Base-by-base conservation (phyloP, 1,140 invertebrate genomes). In the Apolygus lucorum region DNA sequence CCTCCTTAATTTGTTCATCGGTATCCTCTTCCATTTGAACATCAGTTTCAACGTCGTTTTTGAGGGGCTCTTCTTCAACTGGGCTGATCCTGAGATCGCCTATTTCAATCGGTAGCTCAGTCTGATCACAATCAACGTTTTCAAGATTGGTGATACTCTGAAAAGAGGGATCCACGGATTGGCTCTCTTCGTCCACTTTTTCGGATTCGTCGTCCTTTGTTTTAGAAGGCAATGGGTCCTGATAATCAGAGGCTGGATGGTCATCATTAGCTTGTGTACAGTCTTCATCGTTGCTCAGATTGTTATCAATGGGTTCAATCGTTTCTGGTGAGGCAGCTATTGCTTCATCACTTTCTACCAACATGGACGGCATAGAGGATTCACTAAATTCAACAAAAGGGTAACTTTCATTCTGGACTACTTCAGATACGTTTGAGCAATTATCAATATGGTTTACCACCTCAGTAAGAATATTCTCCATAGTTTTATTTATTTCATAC, bases 1-100 rank as follows among this genome's bases (percentile, higher is more conserved):
- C 21, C 1, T 70, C 70, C 11, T 24, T 54, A 17, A 67, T 68
- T 24, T 59, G 52, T 64, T 70, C 63, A 49, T 68, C 67, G 28
- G 17, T 42, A 4, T 42, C 34, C 17, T 42, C 34, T 42, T 4
- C 4, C 34, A 42, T 42, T 42, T 42, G 4, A 8, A 4, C 34
- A 42, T 42, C 34, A 42, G 4, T 17, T 8, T 4, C 34, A 8
- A 17, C 4, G 4, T 42, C 34, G 4, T 42, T 17, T 42, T 8
- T 4, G 4, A 4, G 4, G 17, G 34, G 34, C 4, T 8, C 4
- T 42, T 4, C 4, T 4, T 17, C 17, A 4, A 42, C 17, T 42
- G 4, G 34, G 17, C 4, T 42, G 34, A 54, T 29, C 27, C 70
- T 29, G 28, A 52, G 27, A 8, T 65, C 2, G 52, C 52, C 29